These are phyloP conservation scores for Lutraria rhynchaena DNA, from an alignment of 1,140 invertebrate genomes.

Conservation along the genomic window DNA sequence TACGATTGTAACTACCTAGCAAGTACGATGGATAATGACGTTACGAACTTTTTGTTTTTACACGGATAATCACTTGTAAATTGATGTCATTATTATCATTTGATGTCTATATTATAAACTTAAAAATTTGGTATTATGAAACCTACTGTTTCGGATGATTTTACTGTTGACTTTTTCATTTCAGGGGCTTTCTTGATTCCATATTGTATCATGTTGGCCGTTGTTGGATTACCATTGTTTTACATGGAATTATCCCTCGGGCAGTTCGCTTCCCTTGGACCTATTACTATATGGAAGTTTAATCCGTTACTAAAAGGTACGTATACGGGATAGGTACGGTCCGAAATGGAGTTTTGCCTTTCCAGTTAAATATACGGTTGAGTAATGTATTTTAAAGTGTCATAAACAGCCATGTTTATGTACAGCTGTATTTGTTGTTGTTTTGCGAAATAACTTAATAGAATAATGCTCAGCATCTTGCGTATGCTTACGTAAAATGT, in stretches of 20 bases:
- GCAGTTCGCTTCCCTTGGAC: conserved; percentile 82
- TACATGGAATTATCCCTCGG: conserved; percentile 83
- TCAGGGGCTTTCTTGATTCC: conserved; percentile 85
- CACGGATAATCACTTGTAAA: background rate
- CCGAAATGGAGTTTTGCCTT: too few species aligned
- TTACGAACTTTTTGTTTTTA: too few species aligned
- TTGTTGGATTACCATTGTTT: conserved; percentile 84
- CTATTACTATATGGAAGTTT: conserved; percentile 81
- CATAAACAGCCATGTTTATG: too few species aligned
- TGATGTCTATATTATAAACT: background rate
- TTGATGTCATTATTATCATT: background rate
- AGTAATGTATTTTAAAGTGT: too few species aligned
- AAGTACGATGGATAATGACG: too few species aligned
- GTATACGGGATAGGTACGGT: too few species aligned
- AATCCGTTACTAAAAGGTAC: conserved; percentile 83
- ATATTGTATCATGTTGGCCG: conserved; percentile 84
- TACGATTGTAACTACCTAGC: too few species aligned
- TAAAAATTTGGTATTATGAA: background rate
- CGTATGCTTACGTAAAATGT: too few species aligned
- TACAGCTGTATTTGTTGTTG: too few species aligned
- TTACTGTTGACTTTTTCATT: conserved; percentile 30
- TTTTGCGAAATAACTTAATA: too few species aligned
- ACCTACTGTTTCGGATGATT: background rate
- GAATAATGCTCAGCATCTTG: too few species aligned
- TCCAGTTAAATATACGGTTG: too few species aligned